Evolutionary conservation across 2,888 invertebrate genomes (phyloP).

Genomic region (Oxyteleia sp.): DNA sequence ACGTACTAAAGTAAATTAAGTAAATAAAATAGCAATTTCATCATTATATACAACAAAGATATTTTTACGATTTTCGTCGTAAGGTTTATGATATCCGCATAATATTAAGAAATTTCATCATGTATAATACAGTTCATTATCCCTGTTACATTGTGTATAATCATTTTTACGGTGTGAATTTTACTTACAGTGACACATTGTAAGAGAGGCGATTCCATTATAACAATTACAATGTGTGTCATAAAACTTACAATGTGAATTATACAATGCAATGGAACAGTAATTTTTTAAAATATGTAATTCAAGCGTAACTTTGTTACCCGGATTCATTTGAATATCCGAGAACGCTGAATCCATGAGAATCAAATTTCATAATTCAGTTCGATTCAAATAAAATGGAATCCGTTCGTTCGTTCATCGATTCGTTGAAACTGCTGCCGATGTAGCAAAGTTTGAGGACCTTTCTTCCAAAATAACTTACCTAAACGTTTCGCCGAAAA

Average conservation of each 20-base stretch:
- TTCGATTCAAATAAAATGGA: constrained; percentile 35
- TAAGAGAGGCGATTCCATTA: constrained; percentile 10
- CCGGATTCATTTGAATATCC: constrained; percentile 33
- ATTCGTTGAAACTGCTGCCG: constrained; percentile 10
- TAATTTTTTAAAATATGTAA: constrained; percentile 23
- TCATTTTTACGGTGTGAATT: background rate
- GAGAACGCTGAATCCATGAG: constrained; percentile 18
- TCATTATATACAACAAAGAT: no score
- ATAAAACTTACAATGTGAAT: background rate
- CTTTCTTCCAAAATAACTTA: constrained; percentile 16
- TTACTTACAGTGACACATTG: background rate
- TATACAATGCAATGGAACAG: background rate
- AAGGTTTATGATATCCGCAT: no score
- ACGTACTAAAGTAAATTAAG: no score
- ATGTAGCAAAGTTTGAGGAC: constrained; percentile 3
- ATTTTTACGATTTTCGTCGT: no score
- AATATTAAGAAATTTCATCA: no score
- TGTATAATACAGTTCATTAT: background rate
- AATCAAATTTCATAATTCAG: constrained; percentile 51
- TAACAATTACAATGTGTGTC: background rate
- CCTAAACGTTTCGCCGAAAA: constrained; percentile 8
- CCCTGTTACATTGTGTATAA: background rate
- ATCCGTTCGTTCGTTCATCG: constrained; percentile 33
- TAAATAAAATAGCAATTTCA: no score
- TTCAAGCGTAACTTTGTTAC: constrained; percentile 29